Base-by-base conservation (phyloP, 2,888 invertebrate species). In the Hedya salicella region DNA sequence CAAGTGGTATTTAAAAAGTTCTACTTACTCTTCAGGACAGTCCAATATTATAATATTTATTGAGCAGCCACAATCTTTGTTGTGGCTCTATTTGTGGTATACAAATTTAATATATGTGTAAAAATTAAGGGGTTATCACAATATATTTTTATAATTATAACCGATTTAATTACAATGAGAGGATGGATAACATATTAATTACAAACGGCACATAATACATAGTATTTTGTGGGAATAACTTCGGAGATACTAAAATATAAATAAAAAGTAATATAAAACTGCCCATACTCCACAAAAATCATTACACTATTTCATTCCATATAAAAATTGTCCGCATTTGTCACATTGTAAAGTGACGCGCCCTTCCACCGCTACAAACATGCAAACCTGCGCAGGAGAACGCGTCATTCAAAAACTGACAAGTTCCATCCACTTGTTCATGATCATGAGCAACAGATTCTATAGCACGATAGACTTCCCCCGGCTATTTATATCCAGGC, bases 81-180 rank as follows among this genome's bases (percentile, higher is more conserved):
- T 42, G 57, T 44, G 57, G 30, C 49, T 6, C 30, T 50, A 36
- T 32, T 11, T 11, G 42, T 17, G 25, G 14, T 49, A 14, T 8
- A 3, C 13, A 30, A 57, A 17, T 30, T 16, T 16, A 25, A 42
- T 32, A 11, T 32, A n/a, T n/a, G 49, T 52, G 32, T 6, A 6
- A 17, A 16, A 59, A 30, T 59, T 36, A 48, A 11, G 30, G 21
- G 11, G 6, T 25, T 59, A 59, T 39, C 48, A 48, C 59, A 59
- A 30, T n/a, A 14, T 40, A 21, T 57, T 25, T 36, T 39, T 17
- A 53, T 16, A 44, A 16, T 17, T 16, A 44, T 44, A 17, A 44
- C 44, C 21, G 19, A 46, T 3, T 46, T 3, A 19, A 46, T 19
- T 19, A 19, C 36, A 36, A 11, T 13, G 36, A 36, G 36, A 36